phyloP scores from a whole-genome alignment of 2,113 vertebrate genomes.

The Takifugu bimaculatus region DNA sequence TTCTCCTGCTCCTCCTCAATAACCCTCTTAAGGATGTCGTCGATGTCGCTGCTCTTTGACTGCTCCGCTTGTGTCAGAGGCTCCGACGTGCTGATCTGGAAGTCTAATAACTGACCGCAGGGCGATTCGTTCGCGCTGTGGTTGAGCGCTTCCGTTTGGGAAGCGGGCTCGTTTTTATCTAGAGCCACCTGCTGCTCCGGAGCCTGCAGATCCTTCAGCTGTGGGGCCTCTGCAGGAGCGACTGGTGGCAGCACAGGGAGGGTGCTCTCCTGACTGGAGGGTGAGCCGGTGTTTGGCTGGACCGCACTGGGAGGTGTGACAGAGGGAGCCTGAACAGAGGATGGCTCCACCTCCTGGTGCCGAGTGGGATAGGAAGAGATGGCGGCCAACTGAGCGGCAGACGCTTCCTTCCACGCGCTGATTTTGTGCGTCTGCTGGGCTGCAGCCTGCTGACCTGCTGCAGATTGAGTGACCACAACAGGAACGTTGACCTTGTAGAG shows the following conservation, averaged over 20 bases:
- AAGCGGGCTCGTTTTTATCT: conserved; percentile 42
- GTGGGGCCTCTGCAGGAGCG: conserved; percentile 3
- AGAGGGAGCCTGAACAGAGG: conserved; percentile 21
- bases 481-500: conserved; percentile 93
- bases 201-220: conserved; percentile 1
- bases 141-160: conserved; percentile 59
- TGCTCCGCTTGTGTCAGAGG: conserved; percentile 19
- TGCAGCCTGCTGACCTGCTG: conserved; percentile 68
- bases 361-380: conserved; percentile 35
- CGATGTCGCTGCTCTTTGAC: conserved; percentile 46
- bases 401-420: conserved; percentile 57
- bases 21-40: conserved; percentile 63
- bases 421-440: conserved; percentile 71
- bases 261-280: conserved; percentile 19
- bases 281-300: conserved; percentile 8
- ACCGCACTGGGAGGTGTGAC: conserved; percentile 6
- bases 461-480: conserved; percentile 85
- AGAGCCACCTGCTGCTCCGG: conserved; percentile 27
- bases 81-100: conserved; percentile 44
- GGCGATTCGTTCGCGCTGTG: conserved; percentile 23
- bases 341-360: conserved; percentile 39
- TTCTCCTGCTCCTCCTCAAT: conserved; percentile 60
- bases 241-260: conserved; percentile 19
- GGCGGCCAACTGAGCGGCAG: conserved; percentile 46
- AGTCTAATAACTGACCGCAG: conserved; percentile 36